Percentiles rank a stretch among this genome's conserved stretches.
phyloP scores from a whole-genome alignment of 2,888 invertebrate species.

The Drosophila flavopinicola region DNA sequence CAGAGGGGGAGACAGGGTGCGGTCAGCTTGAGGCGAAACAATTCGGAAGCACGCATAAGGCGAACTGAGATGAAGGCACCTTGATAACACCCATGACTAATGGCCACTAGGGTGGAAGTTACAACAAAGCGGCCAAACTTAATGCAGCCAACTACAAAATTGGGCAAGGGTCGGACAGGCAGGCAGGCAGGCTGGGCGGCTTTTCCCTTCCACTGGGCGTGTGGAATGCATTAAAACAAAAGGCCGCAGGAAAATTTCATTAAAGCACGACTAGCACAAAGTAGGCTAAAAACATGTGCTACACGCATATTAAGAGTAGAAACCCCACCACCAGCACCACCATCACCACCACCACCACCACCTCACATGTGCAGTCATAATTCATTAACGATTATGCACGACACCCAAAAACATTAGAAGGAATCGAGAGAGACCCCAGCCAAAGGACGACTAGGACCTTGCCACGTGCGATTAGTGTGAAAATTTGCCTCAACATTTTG shows the following conservation, averaged over 20 bases:
- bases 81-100: conserved; percentile 76
- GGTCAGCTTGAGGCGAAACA: conserved; percentile 50
- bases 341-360: not conserved
- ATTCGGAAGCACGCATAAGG: conserved; percentile 28
- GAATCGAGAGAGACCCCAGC: conserved; percentile 21
- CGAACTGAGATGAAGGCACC: conserved; percentile 62
- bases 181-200: not conserved
- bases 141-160: conserved; percentile 56
- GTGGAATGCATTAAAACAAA: conserved; percentile 70
- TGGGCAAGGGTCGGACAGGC: conserved; percentile 11
- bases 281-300: conserved; percentile 66
- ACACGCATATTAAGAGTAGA: conserved; percentile 56
- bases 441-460: conserved; percentile 16
- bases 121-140: conserved; percentile 54
- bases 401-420: conserved; percentile 57
- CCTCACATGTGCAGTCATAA: conserved; percentile 57
- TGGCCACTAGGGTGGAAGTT: conserved; percentile 59
- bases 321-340: not conserved
- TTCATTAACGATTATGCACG: conserved; percentile 78
- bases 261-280: conserved; percentile 40
- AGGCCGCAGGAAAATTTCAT: conserved; percentile 65
- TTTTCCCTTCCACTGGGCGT: conserved; percentile 23
- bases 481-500: conserved; percentile 60
- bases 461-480: conserved; percentile 55
- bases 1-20: too few species aligned